Base-by-base conservation (phyloP, 2,113 vertebrate genomes). In the Chelonoidis abingdonii region DNA sequence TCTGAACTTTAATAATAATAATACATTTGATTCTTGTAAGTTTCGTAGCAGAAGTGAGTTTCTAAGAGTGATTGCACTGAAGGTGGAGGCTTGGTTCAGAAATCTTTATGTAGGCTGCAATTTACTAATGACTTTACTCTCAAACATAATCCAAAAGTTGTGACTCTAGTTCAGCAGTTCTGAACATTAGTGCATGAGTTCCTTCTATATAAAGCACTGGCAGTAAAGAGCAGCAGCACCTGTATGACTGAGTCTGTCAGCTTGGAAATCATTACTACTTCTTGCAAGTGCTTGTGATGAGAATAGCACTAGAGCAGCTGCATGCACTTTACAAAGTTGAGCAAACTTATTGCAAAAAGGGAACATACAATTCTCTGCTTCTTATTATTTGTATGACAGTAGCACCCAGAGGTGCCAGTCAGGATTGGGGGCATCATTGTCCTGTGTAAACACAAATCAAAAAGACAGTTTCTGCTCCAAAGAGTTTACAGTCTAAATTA, bases 401-500 rank as follows among this genome's bases (percentile, higher is more conserved):
- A n/a, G 31, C 31, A n/a, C 29, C 62, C 10, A 29, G 27, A 59
- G 27, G 57, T 31, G 2, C 62, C 31, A 65, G 62, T n/a, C 31
- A 65, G 59, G 14, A 65, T 6, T 35, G 59, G 29, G 59, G 59
- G 62, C 62, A 31, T 65, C 31, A 65, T 4, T n/a, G 31, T n/a
- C 1, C 56, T 47, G 19, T 3, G 1, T 4, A 2, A 49, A 80
- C 59, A 49, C 3, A 0, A 27, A 47, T 62, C 10, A 25, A 11
- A 89, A 17, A 29, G 56, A 9, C 41, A 44, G 44, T 31, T 91
- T 11, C 80, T 8, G 10, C 31, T 31, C 27, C 29, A 3, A 4
- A 24, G 44, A 10, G 21, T 6, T 2, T 0, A 13, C 0, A 2
- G 0, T 6, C 44, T 3, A 24, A 1, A 4, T 0, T 47, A 19